Evolutionary conservation across 2,113 vertebrate genomes (phyloP), one percentile per base, ranked within the genome.

Genomic region (Psettodes erumei): DNA sequence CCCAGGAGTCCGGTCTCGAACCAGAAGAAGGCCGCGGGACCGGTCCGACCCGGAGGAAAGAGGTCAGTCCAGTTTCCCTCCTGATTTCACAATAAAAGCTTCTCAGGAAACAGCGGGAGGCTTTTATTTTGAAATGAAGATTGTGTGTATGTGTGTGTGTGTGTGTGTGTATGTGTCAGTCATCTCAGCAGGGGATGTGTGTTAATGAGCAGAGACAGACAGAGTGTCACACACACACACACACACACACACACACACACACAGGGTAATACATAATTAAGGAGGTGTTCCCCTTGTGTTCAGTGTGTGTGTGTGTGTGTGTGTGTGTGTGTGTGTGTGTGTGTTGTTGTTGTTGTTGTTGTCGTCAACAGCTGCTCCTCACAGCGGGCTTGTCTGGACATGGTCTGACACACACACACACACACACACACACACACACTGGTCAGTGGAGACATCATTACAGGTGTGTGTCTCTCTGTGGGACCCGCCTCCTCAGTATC

Each of bases 381-480:
- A 84, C 45, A 60, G 56, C 73, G 6, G 79, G 59, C 79, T 4
- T 84, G 85, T 69, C 77, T 75, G 61, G 61, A 75, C 77, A 67
- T 0, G 55, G 19, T 21, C 13, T 53, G 55, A 54, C 53, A 42
- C 70, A 68, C 68, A 58, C 68, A 66, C 45, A 23, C 69, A 61
- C 40, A 58, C 64, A 65, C 40, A 50, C 69, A 70, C 59, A 69
- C 71, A 58, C 56, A 64, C 61, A 50, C 58, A 32, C 45, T 16
- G 75, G 81, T 87, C 90, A 92, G 81, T 71, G 65, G 89, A 92
- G 92, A 91, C 90, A 87, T 92, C 82, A 93, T 91, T 93, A 93
- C 87, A 78, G 86, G 82, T 35, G 84, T 81, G 79, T 90, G 86
- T 84, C 66, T 71, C 65, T 70, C 25, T 6, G 59, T 71, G 82